Percentiles rank a stretch among this genome's conserved stretches.
Evolutionary conservation across 2,888 invertebrate genomes (phyloP).

Genomic region (Calliopum simillimum): DNA sequence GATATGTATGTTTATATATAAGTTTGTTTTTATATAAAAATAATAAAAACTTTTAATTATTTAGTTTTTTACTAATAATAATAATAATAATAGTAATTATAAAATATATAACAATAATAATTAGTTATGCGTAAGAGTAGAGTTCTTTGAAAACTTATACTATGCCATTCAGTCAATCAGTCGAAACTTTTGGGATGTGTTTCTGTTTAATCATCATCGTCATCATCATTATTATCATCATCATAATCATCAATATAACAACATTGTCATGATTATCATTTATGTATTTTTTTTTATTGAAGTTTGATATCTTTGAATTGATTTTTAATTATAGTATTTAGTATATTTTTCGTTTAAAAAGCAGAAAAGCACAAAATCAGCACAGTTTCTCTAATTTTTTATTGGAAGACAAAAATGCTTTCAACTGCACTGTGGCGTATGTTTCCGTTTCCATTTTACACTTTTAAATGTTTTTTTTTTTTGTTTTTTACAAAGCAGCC

Average conservation of each 20-base stretch:
- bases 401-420: constrained; percentile 45
- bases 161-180: constrained; percentile 64
- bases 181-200: constrained; percentile 63
- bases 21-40: constrained; percentile 14
- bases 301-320: neutral
- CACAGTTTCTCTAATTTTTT: constrained; percentile 19
- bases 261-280: constrained; percentile 5
- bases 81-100: constrained; percentile 1
- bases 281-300: neutral
- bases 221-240: constrained; percentile 11
- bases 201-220: constrained; percentile 42
- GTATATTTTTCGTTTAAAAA: neutral
- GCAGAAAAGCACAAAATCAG: neutral
- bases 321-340: neutral
- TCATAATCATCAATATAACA: constrained; percentile 3
- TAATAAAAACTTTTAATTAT: constrained; percentile 10
- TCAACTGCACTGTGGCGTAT: no score
- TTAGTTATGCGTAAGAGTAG: constrained; percentile 31
- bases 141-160: constrained; percentile 44
- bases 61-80: constrained; percentile 5
- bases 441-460: no score
- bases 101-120: constrained; percentile 30
- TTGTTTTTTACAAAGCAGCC: constrained; percentile 32
- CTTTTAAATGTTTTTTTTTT: constrained; percentile 21
- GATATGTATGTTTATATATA: neutral